Conservation (phyloP, 2,888 invertebrate genomes). For the Allolobophora icterica region DNA sequence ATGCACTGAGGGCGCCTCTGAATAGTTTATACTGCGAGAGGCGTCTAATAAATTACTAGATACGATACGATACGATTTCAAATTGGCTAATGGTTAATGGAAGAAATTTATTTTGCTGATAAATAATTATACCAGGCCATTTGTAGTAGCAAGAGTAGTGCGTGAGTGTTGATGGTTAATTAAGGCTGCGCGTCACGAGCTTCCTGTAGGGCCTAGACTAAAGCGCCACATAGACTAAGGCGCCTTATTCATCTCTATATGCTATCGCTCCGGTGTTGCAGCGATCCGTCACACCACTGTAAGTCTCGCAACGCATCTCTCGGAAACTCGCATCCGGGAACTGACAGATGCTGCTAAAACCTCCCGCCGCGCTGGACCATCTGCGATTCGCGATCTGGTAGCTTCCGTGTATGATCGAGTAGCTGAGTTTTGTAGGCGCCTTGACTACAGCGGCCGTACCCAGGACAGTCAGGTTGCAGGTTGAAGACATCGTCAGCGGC, state of each 20-base stretch:
- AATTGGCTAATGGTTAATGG: background rate
- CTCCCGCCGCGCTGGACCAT: background rate
- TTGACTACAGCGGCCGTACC: background rate
- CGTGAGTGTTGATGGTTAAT: background rate
- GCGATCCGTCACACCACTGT: background rate
- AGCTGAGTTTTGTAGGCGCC: background rate
- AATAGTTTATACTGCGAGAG: too few relatives aligned
- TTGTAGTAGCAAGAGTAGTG: background rate
- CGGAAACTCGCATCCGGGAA: background rate
- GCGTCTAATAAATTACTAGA: too few relatives aligned
- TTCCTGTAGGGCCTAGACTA: too few relatives aligned
- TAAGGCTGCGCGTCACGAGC: background rate
- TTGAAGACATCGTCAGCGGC: background rate
- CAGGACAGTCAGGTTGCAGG: background rate
- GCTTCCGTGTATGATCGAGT: background rate
- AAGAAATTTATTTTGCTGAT: background rate
- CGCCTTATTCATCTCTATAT: background rate
- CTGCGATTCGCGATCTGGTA: background rate
- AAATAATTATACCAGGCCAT: background rate
- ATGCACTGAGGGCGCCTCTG: too few relatives aligned
- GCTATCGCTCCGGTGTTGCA: background rate
- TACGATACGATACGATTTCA: too few relatives aligned
- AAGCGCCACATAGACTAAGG: background rate
- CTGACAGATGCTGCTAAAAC: background rate
- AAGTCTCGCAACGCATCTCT: background rate